Conservation (phyloP, 2,113 vertebrate genomes). For the Psephotus haematonotus region DNA sequence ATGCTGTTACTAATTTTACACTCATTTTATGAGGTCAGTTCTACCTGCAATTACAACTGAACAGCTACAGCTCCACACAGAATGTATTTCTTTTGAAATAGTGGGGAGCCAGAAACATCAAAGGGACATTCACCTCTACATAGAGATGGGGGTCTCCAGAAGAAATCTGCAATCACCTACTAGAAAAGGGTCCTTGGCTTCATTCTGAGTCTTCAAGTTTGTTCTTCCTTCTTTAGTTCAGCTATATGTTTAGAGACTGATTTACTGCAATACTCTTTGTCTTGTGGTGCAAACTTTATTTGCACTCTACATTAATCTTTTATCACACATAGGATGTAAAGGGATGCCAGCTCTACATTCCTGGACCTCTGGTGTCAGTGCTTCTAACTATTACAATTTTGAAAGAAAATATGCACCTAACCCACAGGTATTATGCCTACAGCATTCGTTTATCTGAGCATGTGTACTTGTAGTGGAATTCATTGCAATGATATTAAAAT, state of each 20-base stretch:
- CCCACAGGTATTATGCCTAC: not conserved
- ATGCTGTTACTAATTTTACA: not conserved
- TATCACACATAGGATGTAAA: not conserved
- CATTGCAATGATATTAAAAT: not conserved
- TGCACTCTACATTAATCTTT: not conserved
- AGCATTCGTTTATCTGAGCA: not conserved
- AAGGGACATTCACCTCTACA: not conserved
- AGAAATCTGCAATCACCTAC: not conserved
- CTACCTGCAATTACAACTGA: not conserved
- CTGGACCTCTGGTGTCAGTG: not conserved
- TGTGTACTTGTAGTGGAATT: not conserved
- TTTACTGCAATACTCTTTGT: not conserved
- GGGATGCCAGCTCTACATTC: not conserved
- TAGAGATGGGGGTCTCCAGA: not conserved
- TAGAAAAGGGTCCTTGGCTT: not conserved
- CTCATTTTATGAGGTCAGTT: not conserved
- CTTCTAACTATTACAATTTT: not conserved
- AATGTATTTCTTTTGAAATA: not conserved
- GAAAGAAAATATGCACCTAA: not conserved
- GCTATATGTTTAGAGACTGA: not conserved
- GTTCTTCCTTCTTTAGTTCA: not conserved
- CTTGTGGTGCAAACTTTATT: not conserved
- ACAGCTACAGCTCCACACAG: not conserved
- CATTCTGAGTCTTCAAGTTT: not conserved
- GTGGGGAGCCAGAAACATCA: not conserved